Percentiles rank a stretch among this genome's conserved stretches.
phyloP scores from a whole-genome alignment of 2,113 vertebrate species.

The Apteryx mantelli region DNA sequence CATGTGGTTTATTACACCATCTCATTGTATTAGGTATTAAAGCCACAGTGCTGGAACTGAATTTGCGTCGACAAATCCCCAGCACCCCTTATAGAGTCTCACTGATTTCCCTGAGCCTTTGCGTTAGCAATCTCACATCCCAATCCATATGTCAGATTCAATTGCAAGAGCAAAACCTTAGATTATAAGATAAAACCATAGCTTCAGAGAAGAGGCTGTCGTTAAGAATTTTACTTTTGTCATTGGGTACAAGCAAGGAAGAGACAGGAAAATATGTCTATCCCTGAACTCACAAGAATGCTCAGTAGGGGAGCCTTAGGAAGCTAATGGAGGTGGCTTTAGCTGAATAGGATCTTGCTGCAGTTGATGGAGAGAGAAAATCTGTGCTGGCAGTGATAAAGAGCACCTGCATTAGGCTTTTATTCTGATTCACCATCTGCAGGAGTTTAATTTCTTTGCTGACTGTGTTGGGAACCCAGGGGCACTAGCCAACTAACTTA shows the following conservation, averaged over 20 bases:
- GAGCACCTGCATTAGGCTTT: not conserved
- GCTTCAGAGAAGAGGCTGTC: not conserved
- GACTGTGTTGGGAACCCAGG: not conserved
- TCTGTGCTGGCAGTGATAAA: not conserved
- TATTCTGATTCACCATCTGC: constrained; percentile 18
- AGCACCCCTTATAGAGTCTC: not conserved
- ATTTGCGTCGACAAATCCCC: not conserved
- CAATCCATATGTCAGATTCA: not conserved
- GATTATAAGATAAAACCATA: not conserved
- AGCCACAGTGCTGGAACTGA: not conserved
- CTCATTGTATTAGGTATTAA: not conserved
- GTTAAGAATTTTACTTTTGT: not conserved
- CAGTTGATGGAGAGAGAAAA: not conserved
- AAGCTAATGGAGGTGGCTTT: not conserved
- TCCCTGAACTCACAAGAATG: not conserved
- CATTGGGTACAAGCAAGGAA: not conserved
- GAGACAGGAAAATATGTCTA: not conserved
- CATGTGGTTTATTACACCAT: not conserved
- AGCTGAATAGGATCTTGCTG: not conserved
- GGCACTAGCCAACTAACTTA: not conserved
- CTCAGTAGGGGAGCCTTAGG: not conserved
- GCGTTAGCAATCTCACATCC: not conserved
- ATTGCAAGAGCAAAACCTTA: not conserved
- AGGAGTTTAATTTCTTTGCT: not conserved
- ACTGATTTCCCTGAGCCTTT: not conserved